Conservation (phyloP, 2,888 invertebrate species). For the Rhorus exstirpatorius region DNA sequence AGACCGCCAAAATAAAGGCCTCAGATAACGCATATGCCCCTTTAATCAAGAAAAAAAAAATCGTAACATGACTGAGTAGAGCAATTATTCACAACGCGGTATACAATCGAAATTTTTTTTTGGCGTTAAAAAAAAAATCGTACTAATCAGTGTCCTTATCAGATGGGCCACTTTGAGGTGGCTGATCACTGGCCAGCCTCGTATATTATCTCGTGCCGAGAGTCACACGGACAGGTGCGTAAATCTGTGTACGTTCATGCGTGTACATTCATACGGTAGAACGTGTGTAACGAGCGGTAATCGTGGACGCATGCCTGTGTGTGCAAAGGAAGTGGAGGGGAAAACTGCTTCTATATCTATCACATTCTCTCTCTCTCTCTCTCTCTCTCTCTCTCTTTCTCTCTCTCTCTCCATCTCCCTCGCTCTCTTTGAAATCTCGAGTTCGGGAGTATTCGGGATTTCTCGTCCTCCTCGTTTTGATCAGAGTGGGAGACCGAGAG, state of each 20-base stretch:
- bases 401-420: neutral
- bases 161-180: too few species aligned
- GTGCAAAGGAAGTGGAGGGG: slow-evolving; percentile 17
- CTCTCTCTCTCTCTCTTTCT: slow-evolving; percentile 1
- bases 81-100: too few species aligned
- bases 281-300: slow-evolving; percentile 55
- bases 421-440: neutral
- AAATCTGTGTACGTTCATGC: slow-evolving; percentile 11
- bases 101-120: too few species aligned
- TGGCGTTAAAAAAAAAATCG: too few species aligned
- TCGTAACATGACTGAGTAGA: too few species aligned
- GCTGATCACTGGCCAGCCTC: too few species aligned
- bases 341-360: neutral
- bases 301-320: slow-evolving; percentile 64
- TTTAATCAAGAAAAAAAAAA: too few species aligned
- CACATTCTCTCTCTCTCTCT: neutral
- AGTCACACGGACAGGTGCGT: slow-evolving; percentile 37
- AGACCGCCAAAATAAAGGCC: too few species aligned
- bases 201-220: slow-evolving; percentile 2
- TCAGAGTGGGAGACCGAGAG: slow-evolving; percentile 46
- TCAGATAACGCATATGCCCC: too few species aligned
- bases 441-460: slow-evolving; percentile 55
- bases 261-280: slow-evolving; percentile 19
- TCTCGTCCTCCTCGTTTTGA: slow-evolving; percentile 19
- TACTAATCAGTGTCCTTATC: too few species aligned